Percentiles rank a stretch among this genome's conserved stretches.
Conservation (phyloP, 2,888 invertebrate species). For the Neoascia interrupta region DNA sequence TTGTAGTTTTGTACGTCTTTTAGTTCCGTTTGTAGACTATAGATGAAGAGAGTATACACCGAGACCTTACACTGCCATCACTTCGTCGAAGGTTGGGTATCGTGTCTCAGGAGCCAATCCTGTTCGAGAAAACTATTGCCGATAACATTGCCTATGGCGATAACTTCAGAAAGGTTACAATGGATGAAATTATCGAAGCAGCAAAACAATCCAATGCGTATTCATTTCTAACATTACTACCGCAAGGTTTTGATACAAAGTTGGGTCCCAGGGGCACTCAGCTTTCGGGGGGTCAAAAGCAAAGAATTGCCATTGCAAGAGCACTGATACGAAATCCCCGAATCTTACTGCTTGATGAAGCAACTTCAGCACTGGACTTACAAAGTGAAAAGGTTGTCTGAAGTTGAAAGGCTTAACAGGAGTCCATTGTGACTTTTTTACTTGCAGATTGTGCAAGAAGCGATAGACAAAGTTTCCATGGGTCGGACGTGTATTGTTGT, state of each 20-base stretch:
- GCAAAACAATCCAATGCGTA: constrained; percentile 88
- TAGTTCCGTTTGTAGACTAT: too few species aligned
- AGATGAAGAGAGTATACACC: constrained; percentile 88
- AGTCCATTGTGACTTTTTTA: constrained; percentile 73
- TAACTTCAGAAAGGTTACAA: constrained; percentile 82
- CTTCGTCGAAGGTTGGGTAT: constrained; percentile 87
- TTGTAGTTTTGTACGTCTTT: constrained; percentile 78
- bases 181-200: constrained; percentile 86
- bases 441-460: constrained; percentile 86
- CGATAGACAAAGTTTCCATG: constrained; percentile 88
- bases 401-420: constrained; percentile 82
- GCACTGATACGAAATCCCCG: constrained; percentile 86
- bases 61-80: constrained; percentile 83
- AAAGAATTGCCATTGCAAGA: constrained; percentile 88
- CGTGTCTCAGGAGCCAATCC: constrained; percentile 89
- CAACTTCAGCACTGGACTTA: constrained; percentile 87
- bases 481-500: constrained; percentile 92
- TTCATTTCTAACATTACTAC: constrained; percentile 84
- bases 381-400: constrained; percentile 87
- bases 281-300: constrained; percentile 90
- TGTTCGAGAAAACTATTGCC: constrained; percentile 88
- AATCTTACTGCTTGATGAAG: constrained; percentile 85
- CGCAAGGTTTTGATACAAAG: constrained; percentile 86
- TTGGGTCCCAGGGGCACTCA: constrained; percentile 87
- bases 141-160: constrained; percentile 92